Evolutionary conservation across 2,888 invertebrate species (phyloP), one percentile per base, ranked within the genome.

Genomic region (Baronia brevicornis): DNA sequence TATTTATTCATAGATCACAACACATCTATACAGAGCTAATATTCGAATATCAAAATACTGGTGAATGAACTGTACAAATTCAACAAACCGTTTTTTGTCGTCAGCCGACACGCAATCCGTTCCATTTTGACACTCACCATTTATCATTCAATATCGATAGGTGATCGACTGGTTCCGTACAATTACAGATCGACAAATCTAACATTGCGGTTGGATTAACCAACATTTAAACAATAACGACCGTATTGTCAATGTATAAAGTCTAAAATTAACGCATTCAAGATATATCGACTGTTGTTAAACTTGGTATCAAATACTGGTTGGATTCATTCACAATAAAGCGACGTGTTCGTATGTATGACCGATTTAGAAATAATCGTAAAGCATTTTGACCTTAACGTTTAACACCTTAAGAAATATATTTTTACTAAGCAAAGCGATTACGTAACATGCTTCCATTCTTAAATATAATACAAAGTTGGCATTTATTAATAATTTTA

Each of bases 61-160:
- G 71, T 71, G 67, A 71, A 71, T 61, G 69, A 73, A 71, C 73
- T 48, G 50, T 41, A 33, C 34, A 43, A 48, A 51, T 54, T 61
- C 60, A 62, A 44, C 44, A 47, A 60, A 64, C 40, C 39, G 54
- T 48, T 67, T 65, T 54, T 51, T 47, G 49, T 61, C 56, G 53
- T 54, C 59, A 48, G 38, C 50, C 26, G 54, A 54, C 53, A 46
- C 50, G 41, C 48, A 47, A 48, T 52, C 51, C 49, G 49, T 55
- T 55, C 44, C 33, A 40, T 47, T 33, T 33, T 62, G 70, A 71
- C 70, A 55, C 41, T 38, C 43, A 51, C 55, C 70, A 71, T 75
- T 70, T 68, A 73, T 75, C 75, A 73, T 59, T 48, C 44, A 45
- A 51, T 67, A 72, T 72, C 74, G 62, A 70, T 60, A 49, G 54